Evolutionary conservation across 2,113 vertebrate species (phyloP).

Genomic region (human): DNA sequence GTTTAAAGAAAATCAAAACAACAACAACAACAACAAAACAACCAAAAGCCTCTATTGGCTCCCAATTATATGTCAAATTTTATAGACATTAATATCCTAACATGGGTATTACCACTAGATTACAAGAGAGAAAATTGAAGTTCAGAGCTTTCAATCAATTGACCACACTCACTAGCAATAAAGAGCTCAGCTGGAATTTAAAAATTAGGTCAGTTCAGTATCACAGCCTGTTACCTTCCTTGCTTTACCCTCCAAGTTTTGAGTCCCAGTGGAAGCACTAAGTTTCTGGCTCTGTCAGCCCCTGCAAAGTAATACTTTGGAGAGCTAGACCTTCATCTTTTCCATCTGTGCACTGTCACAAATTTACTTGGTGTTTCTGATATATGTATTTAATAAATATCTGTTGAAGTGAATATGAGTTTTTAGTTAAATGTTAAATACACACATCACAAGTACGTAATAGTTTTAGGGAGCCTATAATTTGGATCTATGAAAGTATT

Average conservation of each 20-base stretch:
- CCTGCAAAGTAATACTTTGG: background rate
- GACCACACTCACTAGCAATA: background rate
- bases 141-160: background rate
- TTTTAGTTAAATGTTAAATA: background rate
- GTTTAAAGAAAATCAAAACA: background rate
- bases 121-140: background rate
- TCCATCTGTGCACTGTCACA: background rate
- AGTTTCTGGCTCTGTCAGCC: background rate
- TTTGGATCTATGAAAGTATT: constrained; percentile 6
- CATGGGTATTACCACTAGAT: background rate
- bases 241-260: background rate
- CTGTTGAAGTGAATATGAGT: background rate
- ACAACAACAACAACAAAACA: background rate
- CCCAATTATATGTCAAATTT: background rate
- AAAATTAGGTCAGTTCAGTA: background rate
- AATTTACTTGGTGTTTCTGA: background rate
- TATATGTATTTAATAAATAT: background rate
- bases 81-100: background rate
- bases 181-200: background rate
- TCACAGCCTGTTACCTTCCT: background rate
- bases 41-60: background rate
- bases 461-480: background rate
- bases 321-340: background rate
- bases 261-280: background rate
- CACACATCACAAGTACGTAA: background rate